Base-by-base conservation (phyloP, 2,797 vertebrate species). In the Bufotes viridis region DNA sequence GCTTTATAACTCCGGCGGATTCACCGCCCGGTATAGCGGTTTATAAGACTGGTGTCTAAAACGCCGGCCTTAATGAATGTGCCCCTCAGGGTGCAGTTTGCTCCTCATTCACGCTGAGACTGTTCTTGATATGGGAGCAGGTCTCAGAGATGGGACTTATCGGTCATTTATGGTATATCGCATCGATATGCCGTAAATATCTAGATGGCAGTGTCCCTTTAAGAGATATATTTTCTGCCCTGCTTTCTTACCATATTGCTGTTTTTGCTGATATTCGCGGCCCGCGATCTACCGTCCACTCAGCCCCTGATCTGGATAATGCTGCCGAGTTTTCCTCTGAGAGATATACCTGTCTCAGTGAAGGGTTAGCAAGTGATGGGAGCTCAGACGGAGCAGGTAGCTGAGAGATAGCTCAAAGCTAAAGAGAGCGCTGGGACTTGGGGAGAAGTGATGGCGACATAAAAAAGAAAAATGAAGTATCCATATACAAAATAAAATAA, bases 381-480 rank as follows among this genome's bases (percentile, higher is more conserved):
- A 82, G 61, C 63, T 24, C 53, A 51, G 49, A 34, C 26, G 13
- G 78, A 51, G 83, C 49, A 86, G 79, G 78, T 55, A 49, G 72
- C 80, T 29, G 88, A 78, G 88, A 86, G 72, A 82, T 89, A 81
- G 80, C 84, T 89, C 42, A 65, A 6, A 89, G 88, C 88, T 89
- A 82, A 89, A 86, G 60, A 82, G 84, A 78, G 70, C 84, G 11
- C 80, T 78, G 84, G 79, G 88, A 89, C 60, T 78, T 34, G 22
- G 74, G 78, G 80, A 78, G 58, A 86, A 89, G 53, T 82, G 80
- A 86, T 89, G 80, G 84, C 29, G 11, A 82, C 74, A 83, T 89
- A 86, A 89, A 89, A 89, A 83, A 89, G 88, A 89, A 83, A 89
- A 89, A 89, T 86, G 78, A 86, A 89, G 80, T 78, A 78, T 82